These are phyloP conservation scores for Cepaea nemoralis DNA, from an alignment of 1,140 invertebrate species.

Conservation along the genomic window DNA sequence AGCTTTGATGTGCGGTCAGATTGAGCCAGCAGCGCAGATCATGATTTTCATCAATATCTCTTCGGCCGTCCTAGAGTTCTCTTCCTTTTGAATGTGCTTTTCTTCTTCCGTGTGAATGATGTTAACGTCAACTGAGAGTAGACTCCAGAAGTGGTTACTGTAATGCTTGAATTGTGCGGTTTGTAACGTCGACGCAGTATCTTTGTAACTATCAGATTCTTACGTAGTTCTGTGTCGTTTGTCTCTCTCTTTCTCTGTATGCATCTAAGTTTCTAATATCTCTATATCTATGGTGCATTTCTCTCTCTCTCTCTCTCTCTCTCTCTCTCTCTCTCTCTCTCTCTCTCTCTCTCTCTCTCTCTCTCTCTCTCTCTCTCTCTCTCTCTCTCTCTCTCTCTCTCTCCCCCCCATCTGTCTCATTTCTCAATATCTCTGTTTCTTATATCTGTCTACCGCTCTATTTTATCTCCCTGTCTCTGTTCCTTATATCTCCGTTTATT, in stretches of 20 bases:
- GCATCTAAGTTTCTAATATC: too few species aligned
- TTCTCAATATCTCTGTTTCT: neutral
- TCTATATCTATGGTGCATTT: neutral
- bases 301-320: too few species aligned
- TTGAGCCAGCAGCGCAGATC: neutral
- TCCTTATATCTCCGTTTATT: neutral
- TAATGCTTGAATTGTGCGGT: too few species aligned
- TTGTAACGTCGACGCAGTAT: too few species aligned
- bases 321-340: neutral
- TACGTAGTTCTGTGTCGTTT: too few species aligned
- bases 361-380: too few species aligned
- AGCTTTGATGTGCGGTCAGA: neutral
- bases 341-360: neutral
- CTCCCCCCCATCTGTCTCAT: neutral
- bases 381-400: neutral
- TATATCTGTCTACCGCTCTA: too few species aligned
- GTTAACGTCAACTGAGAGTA: too few species aligned
- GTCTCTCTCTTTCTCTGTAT: too few species aligned
- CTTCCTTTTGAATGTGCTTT: neutral
- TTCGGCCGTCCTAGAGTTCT: neutral
- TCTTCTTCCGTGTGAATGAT: too few species aligned
- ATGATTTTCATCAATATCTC: neutral
- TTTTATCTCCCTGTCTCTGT: neutral
- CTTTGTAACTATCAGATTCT: too few species aligned
- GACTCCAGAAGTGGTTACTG: too few species aligned